Evolutionary conservation across 2,888 invertebrate species (phyloP), one percentile per base, ranked within the genome.

Genomic region (Campaea margaritaria): DNA sequence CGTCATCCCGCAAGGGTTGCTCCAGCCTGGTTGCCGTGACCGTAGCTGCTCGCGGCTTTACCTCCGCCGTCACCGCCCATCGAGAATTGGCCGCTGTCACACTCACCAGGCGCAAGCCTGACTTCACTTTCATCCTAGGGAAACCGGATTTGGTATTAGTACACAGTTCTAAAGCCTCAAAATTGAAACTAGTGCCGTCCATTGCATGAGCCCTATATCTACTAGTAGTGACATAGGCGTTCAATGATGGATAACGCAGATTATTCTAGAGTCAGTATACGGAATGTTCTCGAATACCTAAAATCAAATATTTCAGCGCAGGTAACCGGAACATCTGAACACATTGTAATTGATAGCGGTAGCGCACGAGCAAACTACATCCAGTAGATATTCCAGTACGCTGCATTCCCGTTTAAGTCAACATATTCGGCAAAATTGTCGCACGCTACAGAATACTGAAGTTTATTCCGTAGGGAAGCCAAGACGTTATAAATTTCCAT

Each of bases 61-160:
- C 95, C 77, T 98, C 98, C 46, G 97, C 95, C 16, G 96, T 96
- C 70, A 98, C 95, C 73, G 96, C 97, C 99, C 99, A 99, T 62
- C 94, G 94, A 55, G 94, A 95, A 71, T 87, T 95, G 75, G 93
- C 95, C 84, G 96, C 94, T 50, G 96, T 95, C 21, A 97, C 97
- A 65, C 97, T 97, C 79, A 98, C 93, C 72, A 99, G 94, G 65
- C 96, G 94, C 58, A 98, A 89, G 0, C 98, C 98, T 50, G 96
- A 96, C 85, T 98, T 97, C 53, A 98, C 98, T 69, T 97, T 95
- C 67, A 97, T 97, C 82, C 98, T 98, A 45, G 0, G 1, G 10
- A 43, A 47, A 47, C 13, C 7, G n/a, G 8, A 12, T 36, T 36
- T 36, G 36, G 8, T 9, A n/a, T 36, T n/a, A 34, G 2, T 36